Conservation (phyloP, 2,888 invertebrate species). For the Galerucella calmariensis region DNA sequence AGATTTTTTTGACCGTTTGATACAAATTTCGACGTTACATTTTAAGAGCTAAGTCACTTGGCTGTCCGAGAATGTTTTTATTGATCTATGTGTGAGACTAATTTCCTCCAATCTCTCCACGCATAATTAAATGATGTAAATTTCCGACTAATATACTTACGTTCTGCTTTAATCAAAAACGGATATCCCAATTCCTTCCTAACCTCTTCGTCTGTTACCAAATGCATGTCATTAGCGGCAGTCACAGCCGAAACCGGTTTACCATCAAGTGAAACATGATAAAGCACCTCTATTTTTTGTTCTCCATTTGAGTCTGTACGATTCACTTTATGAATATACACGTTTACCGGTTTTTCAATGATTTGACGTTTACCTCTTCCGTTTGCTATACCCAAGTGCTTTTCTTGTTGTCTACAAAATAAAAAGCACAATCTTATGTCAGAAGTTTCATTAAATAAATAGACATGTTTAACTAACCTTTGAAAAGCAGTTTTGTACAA, state of each 20-base stretch:
- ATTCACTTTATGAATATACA: conserved; percentile 76
- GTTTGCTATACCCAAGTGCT: conserved; percentile 76
- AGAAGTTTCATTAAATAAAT: no score
- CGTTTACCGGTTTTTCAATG: conserved; percentile 69
- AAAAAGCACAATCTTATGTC: no score
- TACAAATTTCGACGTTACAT: no score
- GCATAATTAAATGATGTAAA: no score
- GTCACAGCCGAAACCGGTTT: conserved; percentile 83
- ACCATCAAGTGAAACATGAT: conserved; percentile 83
- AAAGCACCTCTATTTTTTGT: conserved; percentile 74
- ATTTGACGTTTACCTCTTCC: conserved; percentile 56
- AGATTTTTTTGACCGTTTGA: no score
- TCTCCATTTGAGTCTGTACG: conserved; percentile 65
- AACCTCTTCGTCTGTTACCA: conserved; percentile 83
- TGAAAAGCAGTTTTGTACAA: conserved; percentile 85
- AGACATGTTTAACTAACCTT: conserved; percentile 66
- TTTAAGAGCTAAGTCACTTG: no score
- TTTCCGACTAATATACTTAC: conserved; percentile 68
- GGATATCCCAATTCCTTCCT: conserved; percentile 79
- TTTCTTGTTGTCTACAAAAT: conserved; percentile 77
- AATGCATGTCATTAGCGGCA: conserved; percentile 84
- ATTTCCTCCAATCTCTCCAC: no score
- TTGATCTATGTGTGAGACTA: no score
- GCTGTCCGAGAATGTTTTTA: no score
- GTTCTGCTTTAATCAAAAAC: conserved; percentile 85